These are phyloP conservation scores for Cynopterus brachyotis DNA, from an alignment of 2,113 vertebrate genomes.

Conservation along the genomic window DNA sequence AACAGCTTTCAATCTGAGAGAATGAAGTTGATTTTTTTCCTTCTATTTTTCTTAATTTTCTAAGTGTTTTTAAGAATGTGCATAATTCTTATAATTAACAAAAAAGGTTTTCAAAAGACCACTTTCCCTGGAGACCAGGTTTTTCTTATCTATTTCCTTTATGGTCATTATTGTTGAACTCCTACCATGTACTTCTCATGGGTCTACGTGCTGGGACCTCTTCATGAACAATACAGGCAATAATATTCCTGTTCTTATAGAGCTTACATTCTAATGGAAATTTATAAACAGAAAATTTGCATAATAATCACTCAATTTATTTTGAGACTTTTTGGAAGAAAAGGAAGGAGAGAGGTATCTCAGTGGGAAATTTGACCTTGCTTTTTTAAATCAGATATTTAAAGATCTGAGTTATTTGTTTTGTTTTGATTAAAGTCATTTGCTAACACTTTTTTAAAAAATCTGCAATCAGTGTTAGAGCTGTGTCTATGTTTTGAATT, in stretches of 20 bases:
- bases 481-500: background rate
- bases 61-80: background rate
- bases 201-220: background rate
- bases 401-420: background rate
- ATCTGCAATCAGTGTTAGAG: background rate
- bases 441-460: background rate
- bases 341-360: background rate
- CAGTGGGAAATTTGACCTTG: background rate
- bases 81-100: background rate
- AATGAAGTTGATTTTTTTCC: background rate
- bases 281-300: background rate
- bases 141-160: background rate
- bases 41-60: background rate
- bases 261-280: background rate
- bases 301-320: background rate
- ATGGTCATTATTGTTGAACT: background rate
- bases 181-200: background rate
- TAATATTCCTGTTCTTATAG: background rate
- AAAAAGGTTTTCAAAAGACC: background rate
- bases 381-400: background rate
- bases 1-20: background rate
- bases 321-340: background rate
- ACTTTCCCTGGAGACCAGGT: background rate
- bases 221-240: accelerated
- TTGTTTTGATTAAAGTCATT: constrained; percentile 38